Base-by-base conservation (phyloP, 2,888 invertebrate genomes). In the Ormia ochracea region DNA sequence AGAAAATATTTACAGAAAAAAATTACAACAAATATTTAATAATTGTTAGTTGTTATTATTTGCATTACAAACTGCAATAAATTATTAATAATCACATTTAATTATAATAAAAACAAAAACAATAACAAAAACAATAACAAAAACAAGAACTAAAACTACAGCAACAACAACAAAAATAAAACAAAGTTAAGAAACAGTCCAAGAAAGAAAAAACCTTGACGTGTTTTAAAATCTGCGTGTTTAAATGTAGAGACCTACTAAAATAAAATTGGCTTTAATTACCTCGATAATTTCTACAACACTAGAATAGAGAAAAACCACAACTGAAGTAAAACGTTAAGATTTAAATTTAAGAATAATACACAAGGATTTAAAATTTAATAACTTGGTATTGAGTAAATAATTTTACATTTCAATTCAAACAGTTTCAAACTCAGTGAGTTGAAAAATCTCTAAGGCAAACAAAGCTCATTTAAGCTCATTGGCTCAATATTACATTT, bases 51-150 rank as follows among this genome's bases (percentile, higher is more conserved):
- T 56, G 33, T 73, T 61, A 19, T 50, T 61, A 73, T 78, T 79
- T 79, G 79, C 79, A 79, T 79, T 79, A 79, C 75, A 75, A 75
- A 75, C 59, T 75, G 75, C 75, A 79, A 79, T 75, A 79, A 79
- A 79, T 79, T 75, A 75, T 54, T 70, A 65, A 72, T 66, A 79
- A 75, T 79, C 74, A 70, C 75, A 75, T 75, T 75, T 75, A 79
- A 75, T 75, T 79, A 66, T 61, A 31, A 72, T 33, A 56, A 58
- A 38, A 36, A 48, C 12, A 43, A 5, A 52, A 14, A 28, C 14
- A 56, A 28, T 19, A 65, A 28, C 14, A 50, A 45, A 31, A 9
- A 17, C 10, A 38, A 66, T 61, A 31, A 72, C 43, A 56, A 58
- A 38, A 36, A 48, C 12, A 43, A 5, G 41, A 14, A 28, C 14